phyloP scores from a whole-genome alignment of 1,140 invertebrate species.

The Patella vulgata region DNA sequence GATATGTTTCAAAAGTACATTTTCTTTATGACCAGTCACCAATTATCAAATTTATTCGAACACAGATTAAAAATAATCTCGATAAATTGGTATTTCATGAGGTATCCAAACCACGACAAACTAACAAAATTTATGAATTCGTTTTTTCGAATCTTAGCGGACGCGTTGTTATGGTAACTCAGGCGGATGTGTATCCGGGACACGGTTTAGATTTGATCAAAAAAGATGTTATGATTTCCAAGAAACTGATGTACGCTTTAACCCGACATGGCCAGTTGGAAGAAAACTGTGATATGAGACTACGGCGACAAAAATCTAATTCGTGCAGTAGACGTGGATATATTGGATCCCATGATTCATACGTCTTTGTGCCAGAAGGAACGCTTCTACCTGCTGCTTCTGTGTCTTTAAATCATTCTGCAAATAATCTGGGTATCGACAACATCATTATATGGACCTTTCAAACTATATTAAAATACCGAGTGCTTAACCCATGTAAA shows the following conservation, averaged over 20 bases:
- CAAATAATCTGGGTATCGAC: conserved; percentile 1
- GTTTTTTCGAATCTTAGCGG: background rate
- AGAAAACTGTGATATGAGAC: conserved; percentile 4
- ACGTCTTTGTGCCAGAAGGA: conserved; percentile 7
- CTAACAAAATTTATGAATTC: background rate
- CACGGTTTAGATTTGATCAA: conserved; percentile 1
- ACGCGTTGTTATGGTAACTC: conserved; percentile 3
- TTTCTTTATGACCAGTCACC: conserved; percentile 2
- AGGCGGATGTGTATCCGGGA: conserved; percentile 7
- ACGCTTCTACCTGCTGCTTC: background rate
- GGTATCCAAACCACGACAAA: background rate
- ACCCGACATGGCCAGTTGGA: conserved; percentile 7
- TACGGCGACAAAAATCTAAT: no score
- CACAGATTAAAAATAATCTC: background rate
- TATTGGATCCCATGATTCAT: conserved; percentile 7
- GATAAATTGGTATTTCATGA: conserved; percentile 4
- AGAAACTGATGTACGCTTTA: conserved; percentile 7
- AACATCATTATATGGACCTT: conserved; percentile 4
- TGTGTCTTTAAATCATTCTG: background rate
- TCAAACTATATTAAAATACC: background rate
- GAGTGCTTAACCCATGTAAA: conserved; percentile 10
- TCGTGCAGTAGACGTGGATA: background rate
- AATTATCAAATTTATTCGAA: background rate
- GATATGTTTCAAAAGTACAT: background rate
- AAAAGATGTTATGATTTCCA: background rate